Percentiles rank a stretch among this genome's conserved stretches.
phyloP scores from a whole-genome alignment of 2,113 vertebrate species.

The Tachysurus fulvidraco region DNA sequence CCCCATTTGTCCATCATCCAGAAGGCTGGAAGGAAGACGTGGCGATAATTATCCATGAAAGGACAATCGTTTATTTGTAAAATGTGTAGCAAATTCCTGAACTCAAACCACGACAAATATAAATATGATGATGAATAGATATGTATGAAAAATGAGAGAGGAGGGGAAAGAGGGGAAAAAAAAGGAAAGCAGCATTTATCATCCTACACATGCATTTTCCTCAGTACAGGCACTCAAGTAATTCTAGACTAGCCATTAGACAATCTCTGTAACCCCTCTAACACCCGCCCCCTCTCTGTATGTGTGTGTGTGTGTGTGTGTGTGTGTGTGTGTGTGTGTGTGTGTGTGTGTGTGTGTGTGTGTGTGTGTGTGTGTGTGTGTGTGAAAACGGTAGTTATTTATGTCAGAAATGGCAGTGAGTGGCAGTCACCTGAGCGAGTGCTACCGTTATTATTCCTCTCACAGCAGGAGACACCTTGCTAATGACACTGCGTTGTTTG shows the following conservation, averaged over 20 bases:
- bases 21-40: not conserved
- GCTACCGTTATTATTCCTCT: constrained; percentile 19
- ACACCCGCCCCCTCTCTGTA: not conserved
- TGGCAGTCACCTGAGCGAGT: not conserved
- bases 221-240: not conserved
- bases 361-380: not conserved
- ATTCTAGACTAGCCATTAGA: not conserved
- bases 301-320: not conserved
- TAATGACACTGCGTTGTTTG: not conserved
- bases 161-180: not conserved
- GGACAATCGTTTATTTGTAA: not conserved
- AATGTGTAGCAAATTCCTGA: not conserved
- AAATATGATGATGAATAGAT: not conserved
- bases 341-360: not conserved
- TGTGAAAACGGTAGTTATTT: not conserved
- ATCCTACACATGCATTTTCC: not conserved
- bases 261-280: not conserved
- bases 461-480: not conserved
- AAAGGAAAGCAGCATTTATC: not conserved
- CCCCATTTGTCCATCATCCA: not conserved
- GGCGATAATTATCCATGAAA: not conserved
- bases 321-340: not conserved
- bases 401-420: constrained; percentile 26
- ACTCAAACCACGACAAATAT: not conserved
- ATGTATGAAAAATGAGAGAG: not conserved